Base-by-base conservation (phyloP, 2,113 vertebrate species). In the Suricata suricatta region DNA sequence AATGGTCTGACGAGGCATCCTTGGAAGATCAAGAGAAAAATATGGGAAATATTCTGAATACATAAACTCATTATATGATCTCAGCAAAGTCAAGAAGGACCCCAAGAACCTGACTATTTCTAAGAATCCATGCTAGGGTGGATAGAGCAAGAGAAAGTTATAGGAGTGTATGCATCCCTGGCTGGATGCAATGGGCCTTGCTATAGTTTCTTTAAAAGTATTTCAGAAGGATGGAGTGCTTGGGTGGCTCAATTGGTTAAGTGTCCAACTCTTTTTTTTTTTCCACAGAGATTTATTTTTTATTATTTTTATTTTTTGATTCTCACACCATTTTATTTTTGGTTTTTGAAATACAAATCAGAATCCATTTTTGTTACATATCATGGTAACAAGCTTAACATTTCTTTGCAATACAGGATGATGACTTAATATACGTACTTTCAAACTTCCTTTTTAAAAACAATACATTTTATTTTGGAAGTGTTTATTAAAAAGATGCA, bases 291-390 rank as follows among this genome's bases (percentile, higher is more conserved):
- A n/a, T n/a, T n/a, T n/a, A n/a, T n/a, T n/a, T n/a, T n/a, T n/a
- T n/a, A n/a, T n/a, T n/a, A n/a, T n/a, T n/a, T n/a, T n/a, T n/a
- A n/a, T n/a, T n/a, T n/a, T n/a, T n/a, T n/a, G 72, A 74, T 44
- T 90, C n/a, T 92, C 64, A 89, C 27, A 95, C 88, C 44, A 83
- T 63, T 97, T 98, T 92, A 88, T 96, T 96, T 93, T 96, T 92
- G 66, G 44, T 50, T 94, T 68, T 47, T 88, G 81, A 97, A 97
- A 95, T 94, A 91, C 33, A 93, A 97, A 94, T 88, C 27, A 90
- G 97, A 95, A 96, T 63, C 88, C 60, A 71, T 63, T 95, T 95
- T 96, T 97, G 71, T 90, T 92, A 94, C 38, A 90, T 33, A 71
- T 81, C 12, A 76, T 14, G 27, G 90, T 93, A 95, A 86, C 21